Conservation (phyloP, 2,888 invertebrate genomes). For the Trichacis sp. region DNA sequence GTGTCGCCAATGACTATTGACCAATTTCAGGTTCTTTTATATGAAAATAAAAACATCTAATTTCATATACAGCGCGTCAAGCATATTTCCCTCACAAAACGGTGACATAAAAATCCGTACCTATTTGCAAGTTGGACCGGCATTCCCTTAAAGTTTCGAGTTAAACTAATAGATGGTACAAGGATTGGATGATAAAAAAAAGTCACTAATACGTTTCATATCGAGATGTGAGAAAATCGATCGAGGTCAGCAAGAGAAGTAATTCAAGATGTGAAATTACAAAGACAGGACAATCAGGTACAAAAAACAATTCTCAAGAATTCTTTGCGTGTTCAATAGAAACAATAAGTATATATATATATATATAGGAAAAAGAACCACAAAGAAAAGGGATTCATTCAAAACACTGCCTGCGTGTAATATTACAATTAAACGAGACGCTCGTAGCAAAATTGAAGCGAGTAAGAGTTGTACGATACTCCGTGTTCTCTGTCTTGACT, state of each 20-base stretch:
- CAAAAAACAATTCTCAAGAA: slow-evolving; percentile 62
- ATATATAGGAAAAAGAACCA: slow-evolving; percentile 11
- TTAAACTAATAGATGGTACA: slow-evolving; percentile 5
- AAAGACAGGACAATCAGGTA: slow-evolving; percentile 62
- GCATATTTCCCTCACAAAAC: too few relatives aligned
- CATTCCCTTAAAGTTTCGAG: background rate
- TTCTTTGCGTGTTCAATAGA: slow-evolving; percentile 48
- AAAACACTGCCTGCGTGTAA: slow-evolving; percentile 60
- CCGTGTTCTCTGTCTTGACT: too few relatives aligned
- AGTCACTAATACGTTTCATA: background rate
- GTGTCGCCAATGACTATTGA: too few relatives aligned
- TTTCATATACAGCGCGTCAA: too few relatives aligned
- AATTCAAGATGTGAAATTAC: slow-evolving; percentile 24
- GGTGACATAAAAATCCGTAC: too few relatives aligned
- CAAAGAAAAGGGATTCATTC: slow-evolving; percentile 58
- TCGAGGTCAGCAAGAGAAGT: background rate
- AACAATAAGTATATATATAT: too few relatives aligned
- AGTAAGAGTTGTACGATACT: too few relatives aligned
- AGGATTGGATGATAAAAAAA: slow-evolving; percentile 1
- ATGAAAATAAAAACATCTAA: too few relatives aligned
- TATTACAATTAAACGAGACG: too few relatives aligned
- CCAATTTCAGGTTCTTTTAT: too few relatives aligned
- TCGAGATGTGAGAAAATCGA: background rate
- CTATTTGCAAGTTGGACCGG: too few relatives aligned
- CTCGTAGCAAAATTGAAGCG: too few relatives aligned